Evolutionary conservation across 2,888 invertebrate genomes (phyloP).

Genomic region (Phyllotreta cruciferae): DNA sequence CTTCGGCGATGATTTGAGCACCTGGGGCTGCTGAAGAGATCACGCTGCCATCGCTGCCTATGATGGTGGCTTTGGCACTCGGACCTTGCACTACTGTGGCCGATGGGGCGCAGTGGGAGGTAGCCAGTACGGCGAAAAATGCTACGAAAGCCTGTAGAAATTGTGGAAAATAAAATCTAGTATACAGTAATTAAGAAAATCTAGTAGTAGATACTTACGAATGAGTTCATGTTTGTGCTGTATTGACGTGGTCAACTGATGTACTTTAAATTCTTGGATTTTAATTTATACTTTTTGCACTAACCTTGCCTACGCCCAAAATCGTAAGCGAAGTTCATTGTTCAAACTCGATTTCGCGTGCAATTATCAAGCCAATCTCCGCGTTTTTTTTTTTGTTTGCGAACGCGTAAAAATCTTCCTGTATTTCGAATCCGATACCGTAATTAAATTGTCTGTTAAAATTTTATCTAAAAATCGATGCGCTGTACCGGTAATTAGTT

Average conservation of each 20-base stretch:
- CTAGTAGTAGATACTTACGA: conserved; percentile 41
- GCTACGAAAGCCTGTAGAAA: conserved; percentile 40
- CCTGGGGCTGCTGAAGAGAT: conserved; percentile 49
- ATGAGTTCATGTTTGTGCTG: conserved; percentile 46
- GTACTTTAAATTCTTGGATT: neutral
- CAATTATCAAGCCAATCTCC: too few relatives aligned
- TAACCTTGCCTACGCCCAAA: conserved; percentile 34
- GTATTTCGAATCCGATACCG: too few relatives aligned
- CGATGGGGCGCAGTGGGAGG: conserved; percentile 43
- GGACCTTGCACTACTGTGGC: conserved; percentile 50
- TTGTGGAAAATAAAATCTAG: neutral
- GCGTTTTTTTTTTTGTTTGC: too few relatives aligned
- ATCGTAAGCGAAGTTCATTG: neutral
- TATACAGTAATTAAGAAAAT: too few relatives aligned
- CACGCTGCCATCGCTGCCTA: conserved; percentile 50
- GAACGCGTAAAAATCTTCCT: too few relatives aligned
- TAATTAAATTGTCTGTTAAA: too few relatives aligned
- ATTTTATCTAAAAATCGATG: too few relatives aligned
- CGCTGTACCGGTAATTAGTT: too few relatives aligned
- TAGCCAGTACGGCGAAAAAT: conserved; percentile 48
- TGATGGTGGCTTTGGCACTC: conserved; percentile 47
- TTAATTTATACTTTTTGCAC: neutral
- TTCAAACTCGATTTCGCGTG: neutral
- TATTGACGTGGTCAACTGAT: conserved; percentile 29
- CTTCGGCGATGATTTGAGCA: conserved; percentile 47